These are phyloP conservation scores for Garrulus glandarius DNA, from an alignment of 2,797 vertebrate genomes.

Conservation along the genomic window DNA sequence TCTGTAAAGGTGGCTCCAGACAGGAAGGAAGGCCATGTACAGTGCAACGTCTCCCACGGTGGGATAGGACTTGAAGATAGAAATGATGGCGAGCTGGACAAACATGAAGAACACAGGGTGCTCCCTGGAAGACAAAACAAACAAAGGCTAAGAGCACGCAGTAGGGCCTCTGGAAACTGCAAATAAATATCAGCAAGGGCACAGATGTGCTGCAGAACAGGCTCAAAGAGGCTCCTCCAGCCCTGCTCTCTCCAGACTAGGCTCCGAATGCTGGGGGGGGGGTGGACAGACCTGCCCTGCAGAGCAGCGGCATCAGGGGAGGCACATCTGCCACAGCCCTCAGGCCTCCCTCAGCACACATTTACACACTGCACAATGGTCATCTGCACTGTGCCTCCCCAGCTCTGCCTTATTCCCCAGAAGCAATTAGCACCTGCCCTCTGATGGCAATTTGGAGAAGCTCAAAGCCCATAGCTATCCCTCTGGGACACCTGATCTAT, in stretches of 20 bases:
- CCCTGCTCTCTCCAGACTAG: not conserved
- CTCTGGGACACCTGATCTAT: not conserved
- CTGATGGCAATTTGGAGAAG: not conserved
- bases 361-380: not conserved
- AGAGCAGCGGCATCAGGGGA: not conserved
- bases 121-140: constrained; percentile 77
- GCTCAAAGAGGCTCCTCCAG: not conserved
- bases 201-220: not conserved
- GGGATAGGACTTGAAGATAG: constrained; percentile 98
- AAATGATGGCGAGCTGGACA: constrained; percentile 93
- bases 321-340: not conserved
- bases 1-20: constrained; percentile 94
- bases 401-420: not conserved
- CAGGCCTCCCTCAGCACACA: not conserved
- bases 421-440: not conserved
- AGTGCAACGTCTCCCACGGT: constrained; percentile 93
- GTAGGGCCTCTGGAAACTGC: not conserved
- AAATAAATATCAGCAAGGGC: not conserved
- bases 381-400: not conserved
- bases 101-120: constrained; percentile 97
- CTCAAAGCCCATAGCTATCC: not conserved
- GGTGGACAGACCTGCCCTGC: not conserved
- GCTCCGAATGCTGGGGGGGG: not conserved
- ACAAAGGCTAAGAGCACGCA: not conserved
- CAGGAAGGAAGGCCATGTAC: constrained; percentile 94